Evolutionary conservation across 2,797 vertebrate genomes (phyloP), one percentile per base, ranked within the genome.

Genomic region (Paguma larvata): DNA sequence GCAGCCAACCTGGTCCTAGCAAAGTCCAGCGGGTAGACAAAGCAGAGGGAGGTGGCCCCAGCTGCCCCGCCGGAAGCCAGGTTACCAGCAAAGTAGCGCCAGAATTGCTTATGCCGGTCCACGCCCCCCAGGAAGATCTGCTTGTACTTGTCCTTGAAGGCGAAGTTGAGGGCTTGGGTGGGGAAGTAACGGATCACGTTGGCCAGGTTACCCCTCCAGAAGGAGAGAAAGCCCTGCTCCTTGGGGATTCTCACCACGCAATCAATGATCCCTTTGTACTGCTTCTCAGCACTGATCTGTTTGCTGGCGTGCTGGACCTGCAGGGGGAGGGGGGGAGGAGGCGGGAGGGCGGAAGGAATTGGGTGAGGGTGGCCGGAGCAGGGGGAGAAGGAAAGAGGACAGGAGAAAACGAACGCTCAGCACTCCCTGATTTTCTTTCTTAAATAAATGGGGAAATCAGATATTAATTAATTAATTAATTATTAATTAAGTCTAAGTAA

Each of bases 91-190:
- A 99, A 99, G 98, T 99, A 99, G 95, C 99, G 99, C 99, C 99
- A 99, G 99, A 99, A 99, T 98, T 99, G 99, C 98, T 99, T 99
- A 98, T 99, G 99, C 97, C 99, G 99, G 98, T 99, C 99, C 97
- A 99, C 99, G 15, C 99, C 99, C 56, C 99, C 99, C n/a, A 99
- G 98, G 99, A 99, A 99, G 99, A 99, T 98, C 99, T 99, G 99
- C 99, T 99, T 99, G 99, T 99, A 99, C 99, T 99, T 99, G 99
- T 99, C 99, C 98, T 99, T 99, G 99, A 99, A 99, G 98, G 99
- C 99, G 86, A 99, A 99, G 99, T 99, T 99, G 97, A 99, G 99
- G 78, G 99, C 99, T 99, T 99, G 99, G 95, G 99, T 99, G 98
- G 99, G 99, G 99, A 99, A 99, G 99, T 99, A 99, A 68, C 99